Percentiles rank a stretch among this genome's conserved stretches.
Evolutionary conservation across 2,113 vertebrate species (phyloP).

Genomic region (Tachysurus vachellii): DNA sequence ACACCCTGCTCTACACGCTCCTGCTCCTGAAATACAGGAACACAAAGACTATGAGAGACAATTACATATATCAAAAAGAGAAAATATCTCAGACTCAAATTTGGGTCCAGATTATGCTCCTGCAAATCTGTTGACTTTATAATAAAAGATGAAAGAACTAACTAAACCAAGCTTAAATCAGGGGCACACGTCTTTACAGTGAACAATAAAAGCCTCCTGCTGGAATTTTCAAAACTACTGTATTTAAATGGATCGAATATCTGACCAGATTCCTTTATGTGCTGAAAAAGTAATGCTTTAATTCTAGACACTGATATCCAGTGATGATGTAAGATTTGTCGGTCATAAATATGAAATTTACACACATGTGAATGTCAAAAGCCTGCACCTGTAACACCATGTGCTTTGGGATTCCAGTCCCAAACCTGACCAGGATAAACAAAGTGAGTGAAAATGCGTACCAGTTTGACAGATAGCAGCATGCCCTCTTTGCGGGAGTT

Average conservation of each 20-base stretch:
- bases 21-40: constrained; percentile 75
- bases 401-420: background rate
- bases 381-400: background rate
- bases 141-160: background rate
- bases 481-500: constrained; percentile 82
- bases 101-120: background rate
- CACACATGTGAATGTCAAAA: background rate
- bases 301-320: background rate
- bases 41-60: background rate
- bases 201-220: background rate
- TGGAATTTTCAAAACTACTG: background rate
- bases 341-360: background rate
- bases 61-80: background rate
- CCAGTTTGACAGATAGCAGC: constrained; percentile 86
- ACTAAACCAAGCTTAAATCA: background rate
- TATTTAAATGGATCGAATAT: background rate
- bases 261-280: background rate
- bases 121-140: background rate
- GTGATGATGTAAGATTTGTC: background rate
- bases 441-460: constrained; percentile 47
- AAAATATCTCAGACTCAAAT: background rate
- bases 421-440: background rate
- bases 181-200: background rate
- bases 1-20: constrained; percentile 82
- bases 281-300: background rate